phyloP scores from a whole-genome alignment of 2,888 invertebrate species.

The Drosophila nr. perissopoda region DNA sequence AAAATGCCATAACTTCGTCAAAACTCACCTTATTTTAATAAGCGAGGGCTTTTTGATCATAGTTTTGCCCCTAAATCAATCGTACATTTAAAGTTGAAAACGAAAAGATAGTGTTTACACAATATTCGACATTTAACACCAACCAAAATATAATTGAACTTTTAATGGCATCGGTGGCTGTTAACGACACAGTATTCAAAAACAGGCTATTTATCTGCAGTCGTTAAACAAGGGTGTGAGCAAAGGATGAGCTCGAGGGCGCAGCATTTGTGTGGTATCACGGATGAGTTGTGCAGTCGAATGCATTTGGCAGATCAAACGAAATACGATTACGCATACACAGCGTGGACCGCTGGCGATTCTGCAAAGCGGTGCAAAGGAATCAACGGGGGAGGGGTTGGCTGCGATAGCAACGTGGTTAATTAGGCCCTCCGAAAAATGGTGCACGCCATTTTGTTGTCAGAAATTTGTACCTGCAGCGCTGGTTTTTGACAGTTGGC shows the following conservation, averaged over 20 bases:
- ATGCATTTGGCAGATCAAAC: slow-evolving; percentile 60
- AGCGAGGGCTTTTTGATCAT: too few species aligned
- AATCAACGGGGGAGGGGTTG: neutral
- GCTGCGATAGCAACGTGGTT: slow-evolving; percentile 42
- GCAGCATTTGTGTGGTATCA: slow-evolving; percentile 15
- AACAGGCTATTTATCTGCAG: slow-evolving; percentile 20
- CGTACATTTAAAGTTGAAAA: too few species aligned
- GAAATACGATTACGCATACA: slow-evolving; percentile 63
- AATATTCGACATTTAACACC: neutral
- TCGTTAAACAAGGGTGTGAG: slow-evolving; percentile 4
- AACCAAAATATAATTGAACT: neutral
- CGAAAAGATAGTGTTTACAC: too few species aligned
- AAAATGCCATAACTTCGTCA: too few species aligned
- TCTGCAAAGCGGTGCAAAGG: slow-evolving; percentile 8
- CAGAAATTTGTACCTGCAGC: slow-evolving; percentile 45
- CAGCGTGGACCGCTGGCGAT: slow-evolving; percentile 15
- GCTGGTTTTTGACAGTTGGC: slow-evolving; percentile 63
- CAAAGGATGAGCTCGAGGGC: too few species aligned
- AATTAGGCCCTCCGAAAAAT: slow-evolving; percentile 56
- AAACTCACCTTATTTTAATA: too few species aligned
- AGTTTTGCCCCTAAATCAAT: too few species aligned
- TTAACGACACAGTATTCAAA: slow-evolving; percentile 10
- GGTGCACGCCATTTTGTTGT: slow-evolving; percentile 69
- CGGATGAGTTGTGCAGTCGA: slow-evolving; percentile 50
- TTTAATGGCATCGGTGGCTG: slow-evolving; percentile 2